Percentiles rank a stretch among this genome's conserved stretches.
These are phyloP conservation scores for Microplitis manilae DNA, from an alignment of 2,888 invertebrate species.

Conservation along the genomic window DNA sequence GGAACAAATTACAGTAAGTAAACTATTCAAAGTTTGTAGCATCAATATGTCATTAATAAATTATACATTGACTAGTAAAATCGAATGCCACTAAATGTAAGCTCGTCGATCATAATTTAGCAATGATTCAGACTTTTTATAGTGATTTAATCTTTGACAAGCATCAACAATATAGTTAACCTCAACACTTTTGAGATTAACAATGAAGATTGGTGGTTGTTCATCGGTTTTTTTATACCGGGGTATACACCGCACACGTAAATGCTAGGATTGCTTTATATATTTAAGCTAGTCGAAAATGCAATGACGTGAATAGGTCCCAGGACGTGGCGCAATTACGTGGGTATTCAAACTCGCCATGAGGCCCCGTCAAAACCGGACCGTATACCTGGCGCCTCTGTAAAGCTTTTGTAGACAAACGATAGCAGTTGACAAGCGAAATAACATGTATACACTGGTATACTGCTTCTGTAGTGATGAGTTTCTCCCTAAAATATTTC, in stretches of 20 bases:
- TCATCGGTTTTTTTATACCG: neutral
- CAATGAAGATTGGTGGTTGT: neutral
- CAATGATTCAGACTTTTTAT: neutral
- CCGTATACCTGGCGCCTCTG: constrained; percentile 57
- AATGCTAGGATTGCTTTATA: constrained; percentile 1
- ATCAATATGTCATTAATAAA: neutral
- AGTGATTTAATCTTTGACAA: constrained; percentile 13
- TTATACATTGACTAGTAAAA: neutral
- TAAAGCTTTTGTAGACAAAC: constrained; percentile 11
- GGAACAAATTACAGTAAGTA: too few species aligned
- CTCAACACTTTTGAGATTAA: neutral
- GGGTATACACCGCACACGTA: neutral
- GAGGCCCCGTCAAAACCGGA: constrained; percentile 47
- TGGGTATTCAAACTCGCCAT: constrained; percentile 55
- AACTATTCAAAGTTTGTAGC: too few species aligned
- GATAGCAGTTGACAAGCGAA: constrained; percentile 28
- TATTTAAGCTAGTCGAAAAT: constrained; percentile 21
- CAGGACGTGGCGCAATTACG: constrained; percentile 51
- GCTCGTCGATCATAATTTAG: constrained; percentile 27
- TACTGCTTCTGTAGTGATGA: constrained; percentile 42
- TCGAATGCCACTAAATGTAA: neutral
- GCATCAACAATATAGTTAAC: constrained; percentile 25
- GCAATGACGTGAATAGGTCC: constrained; percentile 44
- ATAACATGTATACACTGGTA: constrained; percentile 7
- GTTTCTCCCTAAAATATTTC: constrained; percentile 46